phyloP scores from a whole-genome alignment of 2,113 vertebrate genomes.

The Chlorodrepanis virens region DNA sequence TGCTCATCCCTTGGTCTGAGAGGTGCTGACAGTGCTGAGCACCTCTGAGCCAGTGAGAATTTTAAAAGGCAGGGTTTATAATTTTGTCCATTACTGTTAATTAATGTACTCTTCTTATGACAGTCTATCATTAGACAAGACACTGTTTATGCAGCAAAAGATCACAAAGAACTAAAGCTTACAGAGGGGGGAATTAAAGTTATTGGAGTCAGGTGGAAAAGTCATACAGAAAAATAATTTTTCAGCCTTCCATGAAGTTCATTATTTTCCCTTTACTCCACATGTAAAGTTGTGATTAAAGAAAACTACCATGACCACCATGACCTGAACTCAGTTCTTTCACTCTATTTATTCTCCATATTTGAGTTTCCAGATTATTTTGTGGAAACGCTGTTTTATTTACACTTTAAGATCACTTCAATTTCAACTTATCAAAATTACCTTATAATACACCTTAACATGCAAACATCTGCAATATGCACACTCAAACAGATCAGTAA shows the following conservation, averaged over 20 bases:
- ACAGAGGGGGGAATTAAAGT: background rate
- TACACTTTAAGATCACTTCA: background rate
- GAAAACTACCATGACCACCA: background rate
- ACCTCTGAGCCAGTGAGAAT: background rate
- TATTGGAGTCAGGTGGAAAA: background rate
- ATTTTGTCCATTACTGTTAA: background rate
- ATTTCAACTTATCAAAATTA: background rate
- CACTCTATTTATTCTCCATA: background rate
- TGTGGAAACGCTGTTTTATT: background rate
- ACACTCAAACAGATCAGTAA: background rate
- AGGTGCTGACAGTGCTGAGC: background rate
- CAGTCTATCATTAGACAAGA: background rate
- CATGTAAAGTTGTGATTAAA: background rate
- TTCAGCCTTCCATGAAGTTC: background rate
- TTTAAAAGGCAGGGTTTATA: background rate
- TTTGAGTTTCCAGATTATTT: background rate
- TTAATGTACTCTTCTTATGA: background rate
- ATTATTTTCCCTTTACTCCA: background rate
- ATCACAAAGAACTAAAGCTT: background rate
- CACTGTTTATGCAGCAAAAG: background rate
- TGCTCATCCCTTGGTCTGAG: background rate
- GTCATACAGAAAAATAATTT: background rate
- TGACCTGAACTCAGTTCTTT: background rate
- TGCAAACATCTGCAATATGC: background rate
- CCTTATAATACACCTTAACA: background rate